Conservation (phyloP, 2,113 vertebrate genomes). For the Hemiscyllium ocellatum region DNA sequence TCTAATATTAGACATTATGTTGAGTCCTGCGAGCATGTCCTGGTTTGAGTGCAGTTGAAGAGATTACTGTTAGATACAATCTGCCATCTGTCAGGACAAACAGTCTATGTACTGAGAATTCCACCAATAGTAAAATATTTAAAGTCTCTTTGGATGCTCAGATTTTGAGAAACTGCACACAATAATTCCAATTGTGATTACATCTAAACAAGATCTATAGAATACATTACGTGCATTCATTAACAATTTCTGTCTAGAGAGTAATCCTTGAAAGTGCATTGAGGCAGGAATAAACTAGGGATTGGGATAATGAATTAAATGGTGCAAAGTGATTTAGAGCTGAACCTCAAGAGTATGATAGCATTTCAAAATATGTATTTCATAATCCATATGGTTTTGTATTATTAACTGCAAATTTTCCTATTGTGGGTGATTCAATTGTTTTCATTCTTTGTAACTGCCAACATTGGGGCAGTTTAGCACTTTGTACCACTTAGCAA, state of each 20-base stretch:
- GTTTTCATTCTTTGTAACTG: not conserved
- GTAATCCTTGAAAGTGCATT: not conserved
- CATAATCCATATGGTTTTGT: constrained; percentile 17
- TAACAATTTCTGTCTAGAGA: not conserved
- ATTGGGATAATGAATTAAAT: not conserved
- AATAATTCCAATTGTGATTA: not conserved
- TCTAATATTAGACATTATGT: no score
- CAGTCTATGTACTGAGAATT: no score
- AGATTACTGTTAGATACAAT: no score
- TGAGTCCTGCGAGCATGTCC: no score
- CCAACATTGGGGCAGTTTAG: not conserved
- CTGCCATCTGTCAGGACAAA: no score
- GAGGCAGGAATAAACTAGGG: not conserved
- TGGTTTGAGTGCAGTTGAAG: no score
- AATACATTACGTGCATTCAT: not conserved
- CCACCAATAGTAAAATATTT: no score
- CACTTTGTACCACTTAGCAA: not conserved
- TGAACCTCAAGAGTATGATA: constrained; percentile 26
- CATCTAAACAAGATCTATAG: not conserved
- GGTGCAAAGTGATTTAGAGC: not conserved
- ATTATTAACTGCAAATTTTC: not conserved
- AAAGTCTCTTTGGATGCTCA: not conserved
- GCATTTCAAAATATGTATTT: not conserved
- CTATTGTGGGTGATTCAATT: not conserved
- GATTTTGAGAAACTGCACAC: not conserved